Evolutionary conservation across 2,113 vertebrate genomes (phyloP), one percentile per base, ranked within the genome.

Genomic region (Dinomys branickii): DNA sequence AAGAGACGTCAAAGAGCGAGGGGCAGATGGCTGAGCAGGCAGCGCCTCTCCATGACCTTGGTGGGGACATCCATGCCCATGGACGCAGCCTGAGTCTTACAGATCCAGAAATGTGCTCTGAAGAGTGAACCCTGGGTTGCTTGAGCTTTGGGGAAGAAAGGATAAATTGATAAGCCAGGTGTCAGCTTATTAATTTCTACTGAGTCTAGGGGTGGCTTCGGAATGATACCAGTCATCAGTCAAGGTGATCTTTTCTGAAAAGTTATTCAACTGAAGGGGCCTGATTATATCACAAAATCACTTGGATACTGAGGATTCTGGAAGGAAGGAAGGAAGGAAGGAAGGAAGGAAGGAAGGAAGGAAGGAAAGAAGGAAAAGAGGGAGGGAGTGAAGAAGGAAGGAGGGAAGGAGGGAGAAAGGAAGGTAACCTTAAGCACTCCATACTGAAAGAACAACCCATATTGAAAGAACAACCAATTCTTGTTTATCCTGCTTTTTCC

Each of bases 21-120:
- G 96, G 96, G 96, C 97, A 98, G 97, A 98, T 97, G 97, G 95
- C 47, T 35, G 59, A 59, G 88, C 96, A 94, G 94, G 94, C 85
- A 50, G 88, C 26, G 14, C 75, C 77, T 85, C 92, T 84, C 33
- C 0, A 0, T 78, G 96, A 97, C 96, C 94, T 97, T 96, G 94
- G 38, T 5, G 38, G 85, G 59, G 86, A 52, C 91, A 56, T 52
- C 71, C 44, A 63, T 24, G 50, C 54, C 81, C 54, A 73, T 7
- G 3, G 85, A 54, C 41, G 63, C n/a, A 56, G 17, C 33, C 94
- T 22, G 73, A 58, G 78, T 63, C 33, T 17, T 38, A 19, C 94
- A 91, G 87, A 81, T 41, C 75, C 44, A 28, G 90, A 81, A 71
- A 67, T 47, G 50, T 38, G 26, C 54, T 80, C 87, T 80, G 65